These are phyloP conservation scores for Diabrotica balteata DNA, from an alignment of 2,888 invertebrate genomes.

Conservation along the genomic window DNA sequence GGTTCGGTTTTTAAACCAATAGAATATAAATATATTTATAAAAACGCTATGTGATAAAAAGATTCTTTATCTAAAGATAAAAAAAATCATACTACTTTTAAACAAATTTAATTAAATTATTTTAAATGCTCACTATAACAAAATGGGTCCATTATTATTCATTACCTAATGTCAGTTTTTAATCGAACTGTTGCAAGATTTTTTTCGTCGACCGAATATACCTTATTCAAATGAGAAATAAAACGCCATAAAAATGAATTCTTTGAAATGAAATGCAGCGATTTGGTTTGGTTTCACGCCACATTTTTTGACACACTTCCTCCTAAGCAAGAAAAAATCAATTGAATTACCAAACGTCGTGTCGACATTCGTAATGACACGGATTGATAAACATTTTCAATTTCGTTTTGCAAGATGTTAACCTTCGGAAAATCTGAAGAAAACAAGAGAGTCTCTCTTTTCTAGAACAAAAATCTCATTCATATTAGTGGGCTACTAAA, in stretches of 20 bases:
- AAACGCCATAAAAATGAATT: not conserved
- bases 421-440: not conserved
- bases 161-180: not conserved
- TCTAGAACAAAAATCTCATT: no score
- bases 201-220: no score
- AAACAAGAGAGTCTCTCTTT: not conserved
- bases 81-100: no score
- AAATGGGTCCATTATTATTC: no score
- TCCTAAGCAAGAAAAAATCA: constrained; percentile 7
- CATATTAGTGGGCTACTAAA: no score
- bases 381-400: constrained; percentile 2
- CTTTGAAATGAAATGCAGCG: constrained; percentile 11
- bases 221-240: not conserved
- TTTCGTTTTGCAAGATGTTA: constrained; percentile 9
- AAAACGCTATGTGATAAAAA: no score
- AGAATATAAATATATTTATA: no score
- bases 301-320: constrained; percentile 21
- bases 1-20: no score
- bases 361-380: constrained; percentile 14
- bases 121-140: no score
- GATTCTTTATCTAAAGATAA: no score
- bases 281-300: constrained; percentile 21
- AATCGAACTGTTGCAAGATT: not conserved
- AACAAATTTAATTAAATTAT: no score
- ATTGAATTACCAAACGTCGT: constrained; percentile 13